Conservation (phyloP, 1,140 invertebrate genomes). For the Lepidurus apus region DNA sequence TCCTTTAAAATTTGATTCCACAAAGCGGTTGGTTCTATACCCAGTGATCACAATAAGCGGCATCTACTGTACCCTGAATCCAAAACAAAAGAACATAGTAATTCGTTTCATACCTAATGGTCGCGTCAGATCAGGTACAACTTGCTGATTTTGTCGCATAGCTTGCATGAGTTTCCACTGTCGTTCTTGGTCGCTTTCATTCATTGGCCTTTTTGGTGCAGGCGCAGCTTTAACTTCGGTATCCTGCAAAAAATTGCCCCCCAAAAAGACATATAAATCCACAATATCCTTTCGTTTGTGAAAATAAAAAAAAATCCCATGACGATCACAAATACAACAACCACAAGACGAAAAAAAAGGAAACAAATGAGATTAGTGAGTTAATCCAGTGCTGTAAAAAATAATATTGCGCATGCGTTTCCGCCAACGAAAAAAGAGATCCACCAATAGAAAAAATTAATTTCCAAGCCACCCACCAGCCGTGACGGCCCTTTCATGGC, state of each 20-base stretch:
- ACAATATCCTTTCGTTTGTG: background rate
- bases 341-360: constrained; percentile 10
- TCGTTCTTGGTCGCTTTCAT: constrained; percentile 72
- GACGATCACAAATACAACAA: background rate
- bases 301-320: background rate
- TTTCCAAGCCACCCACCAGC: constrained; percentile 24
- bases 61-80: no score
- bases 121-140: constrained; percentile 50
- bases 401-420: background rate
- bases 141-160: constrained; percentile 67
- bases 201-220: background rate
- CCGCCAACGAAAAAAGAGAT: constrained; percentile 7
- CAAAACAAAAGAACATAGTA: background rate
- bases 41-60: no score
- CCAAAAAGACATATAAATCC: constrained; percentile 15
- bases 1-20: no score
- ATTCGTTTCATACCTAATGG: background rate
- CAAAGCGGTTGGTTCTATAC: no score
- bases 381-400: constrained; percentile 10
- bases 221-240: constrained; percentile 9
- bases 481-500: background rate
- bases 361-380: constrained; percentile 24
- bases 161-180: constrained; percentile 83
- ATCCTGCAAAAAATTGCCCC: constrained; percentile 17
- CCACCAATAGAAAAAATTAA: constrained; percentile 11